Evolutionary conservation across 2,888 invertebrate genomes (phyloP), one percentile per base, ranked within the genome.

Genomic region (Callosobruchus maculatus): DNA sequence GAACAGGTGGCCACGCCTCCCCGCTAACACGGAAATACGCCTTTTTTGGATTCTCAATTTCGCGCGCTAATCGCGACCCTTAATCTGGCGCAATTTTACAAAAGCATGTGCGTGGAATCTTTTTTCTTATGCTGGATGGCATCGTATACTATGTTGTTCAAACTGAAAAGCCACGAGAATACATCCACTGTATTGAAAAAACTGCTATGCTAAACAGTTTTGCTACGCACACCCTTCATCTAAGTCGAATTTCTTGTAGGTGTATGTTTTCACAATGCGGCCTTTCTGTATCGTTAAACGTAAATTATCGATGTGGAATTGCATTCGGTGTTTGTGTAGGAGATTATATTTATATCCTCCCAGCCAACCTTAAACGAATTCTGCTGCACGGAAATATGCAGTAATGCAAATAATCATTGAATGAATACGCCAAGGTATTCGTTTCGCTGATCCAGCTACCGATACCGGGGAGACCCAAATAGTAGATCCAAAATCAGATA

Each of bases 211-310:
- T 26, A 49, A 49, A 49, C 13, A 5, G 49, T 18, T 13, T 13
- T 13, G 1, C 4, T 49, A 49, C 13, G 49, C 49, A 7, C 49
- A 49, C 49, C 18, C 7, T n/a, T 49, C 49, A 13, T 26, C 26
- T 26, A 26, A 2, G 26, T 49, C 49, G 49, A 49, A 13, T 18
- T 49, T 18, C 49, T 49, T 49, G 49, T 49, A 49, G 49, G 49
- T 49, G 49, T 49, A 49, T 49, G 49, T 49, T 49, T 49, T 49
- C 49, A 49, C 49, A 49, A 49, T 49, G 49, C 49, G 49, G 49
- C 4, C 13, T 49, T 49, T 49, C 49, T 71, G 68, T 74, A 71
- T 74, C 71, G 74, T 74, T 74, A 74, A 67, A 70, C 70, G 74
- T 74, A 70, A 74, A 49, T 74, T 74, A 71, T 74, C 30, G 74